Percentiles rank a stretch among this genome's conserved stretches.
Conservation (phyloP, 2,888 invertebrate species). For the Brachypalpus laphriformis region DNA sequence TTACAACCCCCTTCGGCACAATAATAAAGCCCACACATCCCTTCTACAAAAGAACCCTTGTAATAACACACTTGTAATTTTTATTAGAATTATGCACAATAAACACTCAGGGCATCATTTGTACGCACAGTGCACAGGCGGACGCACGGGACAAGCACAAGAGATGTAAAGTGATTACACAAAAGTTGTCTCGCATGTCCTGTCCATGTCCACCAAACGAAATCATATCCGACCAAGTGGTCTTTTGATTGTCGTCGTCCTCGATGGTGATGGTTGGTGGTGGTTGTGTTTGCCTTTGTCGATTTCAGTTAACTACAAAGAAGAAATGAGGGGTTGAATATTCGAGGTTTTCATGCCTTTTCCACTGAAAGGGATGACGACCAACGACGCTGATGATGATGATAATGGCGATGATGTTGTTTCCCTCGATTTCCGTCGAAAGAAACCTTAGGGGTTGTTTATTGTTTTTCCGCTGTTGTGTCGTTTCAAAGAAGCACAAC, state of each 20-base stretch:
- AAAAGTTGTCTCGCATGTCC: conserved; percentile 40
- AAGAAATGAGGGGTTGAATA: conserved; percentile 11
- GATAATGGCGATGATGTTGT: conserved; percentile 24
- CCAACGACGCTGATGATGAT: conserved; percentile 11
- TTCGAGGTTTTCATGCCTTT: conserved; percentile 16
- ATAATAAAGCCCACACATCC: background rate
- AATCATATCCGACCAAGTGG: conserved; percentile 47
- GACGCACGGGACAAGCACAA: background rate
- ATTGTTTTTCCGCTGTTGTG: conserved; percentile 44
- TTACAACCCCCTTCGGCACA: background rate
- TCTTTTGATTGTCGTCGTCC: conserved; percentile 41
- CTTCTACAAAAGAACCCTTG: conserved; percentile 24
- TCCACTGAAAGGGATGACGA: conserved; percentile 38
- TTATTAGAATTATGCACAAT: conserved; percentile 60
- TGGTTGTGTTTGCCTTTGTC: conserved; percentile 43
- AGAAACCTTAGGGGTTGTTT: conserved; percentile 49
- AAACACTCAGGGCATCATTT: conserved; percentile 41
- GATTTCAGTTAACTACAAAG: conserved; percentile 20
- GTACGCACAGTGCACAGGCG: background rate
- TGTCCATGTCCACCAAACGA: conserved; percentile 3
- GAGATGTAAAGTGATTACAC: conserved; percentile 41
- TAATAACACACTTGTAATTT: conserved; percentile 52
- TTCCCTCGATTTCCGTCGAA: conserved; percentile 23
- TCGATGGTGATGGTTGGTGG: background rate
- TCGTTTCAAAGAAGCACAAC: background rate